A percentile compares a stretch with the other conserved stretches of the same genome.
These are phyloP conservation scores for Orthonevra nobilis DNA, from an alignment of 2,888 invertebrate species.

Conservation along the genomic window DNA sequence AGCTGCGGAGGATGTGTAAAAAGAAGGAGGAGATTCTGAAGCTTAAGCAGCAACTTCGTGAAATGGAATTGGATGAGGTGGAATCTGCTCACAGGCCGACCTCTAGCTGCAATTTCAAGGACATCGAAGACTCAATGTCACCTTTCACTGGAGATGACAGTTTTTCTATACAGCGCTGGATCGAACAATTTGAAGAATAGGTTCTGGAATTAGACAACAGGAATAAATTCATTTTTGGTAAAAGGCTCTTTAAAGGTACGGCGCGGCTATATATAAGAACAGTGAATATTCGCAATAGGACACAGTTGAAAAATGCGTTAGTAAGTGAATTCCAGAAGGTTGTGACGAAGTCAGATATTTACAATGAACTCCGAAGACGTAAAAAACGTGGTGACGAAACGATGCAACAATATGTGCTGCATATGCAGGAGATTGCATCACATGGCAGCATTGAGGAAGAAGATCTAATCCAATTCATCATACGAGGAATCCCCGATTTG, in stretches of 20 bases:
- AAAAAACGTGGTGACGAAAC: background rate
- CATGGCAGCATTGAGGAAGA: background rate
- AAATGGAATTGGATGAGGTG: background rate
- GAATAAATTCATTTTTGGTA: constrained; percentile 2
- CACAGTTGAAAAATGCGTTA: background rate
- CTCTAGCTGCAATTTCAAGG: background rate
- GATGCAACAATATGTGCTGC: constrained; percentile 12
- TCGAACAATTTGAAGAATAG: constrained; percentile 6
- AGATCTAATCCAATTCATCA: constrained; percentile 5
- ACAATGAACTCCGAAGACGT: background rate
- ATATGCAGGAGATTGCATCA: constrained; percentile 1
- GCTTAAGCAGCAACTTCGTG: background rate
- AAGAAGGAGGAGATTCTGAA: background rate
- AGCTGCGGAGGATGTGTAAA: background rate
- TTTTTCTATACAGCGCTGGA: background rate
- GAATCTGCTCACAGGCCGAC: background rate
- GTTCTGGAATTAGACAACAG: background rate
- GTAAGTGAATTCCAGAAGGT: constrained; percentile 4
- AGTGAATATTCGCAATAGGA: background rate
- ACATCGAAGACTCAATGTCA: background rate
- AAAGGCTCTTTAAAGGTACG: constrained; percentile 1
- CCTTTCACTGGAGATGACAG: background rate
- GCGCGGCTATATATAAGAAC: constrained; percentile 6
- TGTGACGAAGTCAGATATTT: constrained; percentile 3
- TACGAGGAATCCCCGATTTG: background rate